Percentiles rank a stretch among this genome's conserved stretches.
Conservation (phyloP, 2,113 vertebrate species). For the Podocnemis expansa region DNA sequence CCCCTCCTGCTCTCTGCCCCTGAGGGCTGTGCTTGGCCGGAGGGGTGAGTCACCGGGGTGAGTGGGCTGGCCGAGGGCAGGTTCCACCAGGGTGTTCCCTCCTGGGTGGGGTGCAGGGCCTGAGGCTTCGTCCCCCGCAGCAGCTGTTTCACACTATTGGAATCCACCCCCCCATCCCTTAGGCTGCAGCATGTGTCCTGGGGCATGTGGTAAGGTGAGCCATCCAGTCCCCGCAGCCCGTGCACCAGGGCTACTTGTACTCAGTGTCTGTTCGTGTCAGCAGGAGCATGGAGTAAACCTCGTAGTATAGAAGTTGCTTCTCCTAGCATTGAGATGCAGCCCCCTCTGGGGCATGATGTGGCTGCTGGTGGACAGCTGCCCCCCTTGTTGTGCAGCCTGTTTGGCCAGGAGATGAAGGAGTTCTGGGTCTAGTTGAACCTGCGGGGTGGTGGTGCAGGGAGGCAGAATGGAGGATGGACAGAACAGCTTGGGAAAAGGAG, state of each 20-base stretch:
- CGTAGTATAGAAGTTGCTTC: not conserved
- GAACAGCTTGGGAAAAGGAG: accelerated
- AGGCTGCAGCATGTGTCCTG: not conserved
- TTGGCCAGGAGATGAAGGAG: not conserved
- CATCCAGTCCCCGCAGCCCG: not conserved
- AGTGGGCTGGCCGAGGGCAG: not conserved
- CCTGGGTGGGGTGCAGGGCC: not conserved
- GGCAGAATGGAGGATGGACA: not conserved
- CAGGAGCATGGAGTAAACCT: not conserved
- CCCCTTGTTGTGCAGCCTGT: not conserved
- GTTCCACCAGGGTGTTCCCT: not conserved
- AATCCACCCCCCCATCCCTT: not conserved
- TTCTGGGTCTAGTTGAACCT: not conserved
- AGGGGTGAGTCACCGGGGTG: not conserved
- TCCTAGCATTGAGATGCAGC: not conserved
- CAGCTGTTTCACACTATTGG: not conserved
- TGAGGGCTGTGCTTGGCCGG: not conserved
- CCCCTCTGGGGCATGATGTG: not conserved
- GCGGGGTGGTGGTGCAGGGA: not conserved
- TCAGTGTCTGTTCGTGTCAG: not conserved
- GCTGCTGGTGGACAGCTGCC: not conserved
- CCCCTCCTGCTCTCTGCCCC: not conserved
- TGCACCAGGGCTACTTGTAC: not conserved
- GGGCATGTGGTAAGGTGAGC: not conserved
- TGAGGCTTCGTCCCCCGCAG: not conserved